Evolutionary conservation across 2,797 vertebrate species (phyloP).

Genomic region (Peromyscus attwateri): DNA sequence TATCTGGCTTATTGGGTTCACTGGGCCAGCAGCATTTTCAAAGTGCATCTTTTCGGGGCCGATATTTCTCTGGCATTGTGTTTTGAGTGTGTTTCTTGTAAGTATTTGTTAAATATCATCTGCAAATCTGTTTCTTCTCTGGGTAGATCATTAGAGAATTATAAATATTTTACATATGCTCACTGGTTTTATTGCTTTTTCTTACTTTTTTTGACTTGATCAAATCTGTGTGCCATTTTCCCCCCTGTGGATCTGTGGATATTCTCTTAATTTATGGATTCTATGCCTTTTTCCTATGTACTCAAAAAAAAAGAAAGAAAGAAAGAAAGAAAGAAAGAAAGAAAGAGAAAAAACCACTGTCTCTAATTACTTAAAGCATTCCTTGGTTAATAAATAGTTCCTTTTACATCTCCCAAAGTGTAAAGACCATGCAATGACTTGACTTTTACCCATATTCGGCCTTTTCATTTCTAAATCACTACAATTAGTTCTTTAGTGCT

Average conservation of each 20-base stretch:
- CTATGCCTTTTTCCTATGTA: neutral
- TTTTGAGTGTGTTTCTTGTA: slow-evolving; percentile 36
- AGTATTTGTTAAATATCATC: neutral
- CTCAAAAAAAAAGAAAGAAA: neutral
- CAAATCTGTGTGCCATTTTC: neutral
- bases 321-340: too few relatives aligned
- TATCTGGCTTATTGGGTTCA: neutral
- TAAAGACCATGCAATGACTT: neutral
- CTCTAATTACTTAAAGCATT: neutral
- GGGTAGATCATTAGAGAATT: neutral
- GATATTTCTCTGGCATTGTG: neutral
- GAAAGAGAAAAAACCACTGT: neutral
- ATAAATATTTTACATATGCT: neutral
- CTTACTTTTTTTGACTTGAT: neutral
- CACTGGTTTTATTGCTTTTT: neutral
- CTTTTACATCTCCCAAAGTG: neutral
- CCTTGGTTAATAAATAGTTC: neutral
- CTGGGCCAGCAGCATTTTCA: neutral
- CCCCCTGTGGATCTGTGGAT: neutral
- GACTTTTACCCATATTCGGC: neutral
- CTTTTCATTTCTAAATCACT: neutral
- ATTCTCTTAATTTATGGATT: neutral
- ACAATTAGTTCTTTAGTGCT: slow-evolving; percentile 1
- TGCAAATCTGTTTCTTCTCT: neutral
- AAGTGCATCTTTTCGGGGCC: neutral